Base-by-base conservation (phyloP, 2,113 vertebrate genomes). In the Maccullochella peelii region DNA sequence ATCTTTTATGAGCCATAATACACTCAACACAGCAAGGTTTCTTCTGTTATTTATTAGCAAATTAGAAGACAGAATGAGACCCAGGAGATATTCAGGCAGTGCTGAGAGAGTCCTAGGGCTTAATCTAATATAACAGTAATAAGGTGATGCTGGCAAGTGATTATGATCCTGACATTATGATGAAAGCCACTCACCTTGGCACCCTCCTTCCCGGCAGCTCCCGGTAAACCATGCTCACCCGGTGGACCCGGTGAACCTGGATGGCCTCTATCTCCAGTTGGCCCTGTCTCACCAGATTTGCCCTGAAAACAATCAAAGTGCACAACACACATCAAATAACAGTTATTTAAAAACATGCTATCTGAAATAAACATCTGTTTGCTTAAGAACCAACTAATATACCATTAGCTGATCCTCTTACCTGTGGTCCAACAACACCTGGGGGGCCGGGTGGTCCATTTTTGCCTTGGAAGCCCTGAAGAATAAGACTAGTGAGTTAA, bases 391-490 rank as follows among this genome's bases (percentile, higher is more conserved):
- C 25, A 33, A 20, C 11, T 21, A n/a, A 59, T 33, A 20, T 42
- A 70, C 38, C 12, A 18, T 25, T 1, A 3, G 23, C 6, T 23
- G 3, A 59, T 71, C 27, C 2, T 63, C 93, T 92, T 88, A 97
- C 98, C 96, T 98, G 97, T 72, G 97, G 97, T 69, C 98, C 98
- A 50, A 99, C 94, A 36, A 99, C 97, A 11, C 98, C 98, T 1
- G 93, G 71, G 8, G 98, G 96, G 2, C 98, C 98, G 0, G 96
- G 96, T 4, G 93, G 95, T 2, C 98, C 98, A 0, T 96, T 98
- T 78, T 95, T 96, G 40, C 96, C 96, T 95, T 96, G 96, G 72
- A 96, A 96, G 7, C 96, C 96, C 96, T 99, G 67, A 65, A 84
- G 77, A 79, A 86, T 25, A 80, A 82, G 2, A 83, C 4, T 44